These are phyloP conservation scores for Drosophila colorata DNA, from an alignment of 2,888 invertebrate genomes.

Conservation along the genomic window DNA sequence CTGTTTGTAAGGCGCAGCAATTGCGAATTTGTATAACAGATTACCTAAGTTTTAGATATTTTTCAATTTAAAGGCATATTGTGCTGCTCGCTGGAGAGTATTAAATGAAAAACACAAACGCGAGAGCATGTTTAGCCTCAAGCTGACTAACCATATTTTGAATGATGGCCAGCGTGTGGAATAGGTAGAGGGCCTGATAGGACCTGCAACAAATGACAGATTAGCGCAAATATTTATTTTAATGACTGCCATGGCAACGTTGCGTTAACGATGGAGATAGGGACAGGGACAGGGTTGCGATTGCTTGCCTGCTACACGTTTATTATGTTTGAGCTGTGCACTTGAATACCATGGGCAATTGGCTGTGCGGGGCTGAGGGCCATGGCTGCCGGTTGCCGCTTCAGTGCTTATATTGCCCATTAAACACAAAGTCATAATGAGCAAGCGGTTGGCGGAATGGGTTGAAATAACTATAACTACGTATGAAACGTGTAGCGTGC, in stretches of 20 bases:
- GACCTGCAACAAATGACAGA: conserved; percentile 70
- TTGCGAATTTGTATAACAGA: too few species aligned
- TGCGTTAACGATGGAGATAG: conserved; percentile 50
- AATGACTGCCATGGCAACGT: conserved; percentile 53
- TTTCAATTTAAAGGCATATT: too few species aligned
- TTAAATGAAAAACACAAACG: neutral
- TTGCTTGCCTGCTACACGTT: conserved; percentile 47
- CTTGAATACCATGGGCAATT: conserved; percentile 74
- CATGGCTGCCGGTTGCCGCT: conserved; percentile 23
- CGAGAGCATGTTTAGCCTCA: neutral
- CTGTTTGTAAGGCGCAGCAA: too few species aligned
- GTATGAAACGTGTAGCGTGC: conserved; percentile 36
- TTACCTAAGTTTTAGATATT: too few species aligned
- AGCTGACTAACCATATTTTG: conserved; percentile 4
- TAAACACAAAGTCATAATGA: conserved; percentile 80
- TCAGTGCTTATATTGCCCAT: conserved; percentile 72
- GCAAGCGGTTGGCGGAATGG: conserved; percentile 73
- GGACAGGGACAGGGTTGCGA: conserved; percentile 17
- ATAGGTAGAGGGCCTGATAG: conserved; percentile 7
- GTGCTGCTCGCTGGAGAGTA: neutral
- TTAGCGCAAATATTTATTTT: conserved; percentile 81
- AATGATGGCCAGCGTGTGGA: conserved; percentile 5
- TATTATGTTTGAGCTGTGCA: conserved; percentile 69
- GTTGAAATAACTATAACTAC: conserved; percentile 72
- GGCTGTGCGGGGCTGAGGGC: conserved; percentile 31